Conservation (phyloP, 2,797 vertebrate species). For the Erethizon dorsatum region DNA sequence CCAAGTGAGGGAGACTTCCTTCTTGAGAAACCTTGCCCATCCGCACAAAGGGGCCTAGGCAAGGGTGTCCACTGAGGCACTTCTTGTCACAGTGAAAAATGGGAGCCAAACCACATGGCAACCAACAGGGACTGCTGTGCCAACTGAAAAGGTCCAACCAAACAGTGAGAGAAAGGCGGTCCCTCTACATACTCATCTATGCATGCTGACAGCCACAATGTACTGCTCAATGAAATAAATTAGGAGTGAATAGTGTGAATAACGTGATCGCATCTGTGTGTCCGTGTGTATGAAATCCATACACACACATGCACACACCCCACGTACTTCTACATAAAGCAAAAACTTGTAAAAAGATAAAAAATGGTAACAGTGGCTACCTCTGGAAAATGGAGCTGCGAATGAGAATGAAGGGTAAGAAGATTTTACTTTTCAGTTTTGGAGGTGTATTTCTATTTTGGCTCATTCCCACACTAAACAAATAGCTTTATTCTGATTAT, state of each 20-base stretch:
- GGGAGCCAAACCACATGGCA: neutral
- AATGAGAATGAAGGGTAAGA: neutral
- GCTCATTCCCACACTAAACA: constrained; percentile 9
- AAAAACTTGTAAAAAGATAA: neutral
- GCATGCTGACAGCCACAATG: neutral
- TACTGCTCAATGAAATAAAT: neutral
- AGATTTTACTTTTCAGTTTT: neutral
- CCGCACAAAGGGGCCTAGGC: neutral
- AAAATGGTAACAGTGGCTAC: neutral
- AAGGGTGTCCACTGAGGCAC: neutral
- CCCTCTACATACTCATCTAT: too few relatives aligned
- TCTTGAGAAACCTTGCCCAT: neutral
- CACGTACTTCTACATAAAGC: neutral
- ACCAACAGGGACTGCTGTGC: neutral
- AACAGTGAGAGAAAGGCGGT: neutral
- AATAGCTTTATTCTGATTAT: neutral
- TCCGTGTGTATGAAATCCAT: neutral
- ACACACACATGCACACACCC: neutral
- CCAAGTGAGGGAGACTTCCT: neutral
- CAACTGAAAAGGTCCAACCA: neutral
- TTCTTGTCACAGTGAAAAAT: constrained; percentile 12
- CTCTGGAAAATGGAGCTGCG: neutral
- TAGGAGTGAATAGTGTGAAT: neutral
- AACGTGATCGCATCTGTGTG: neutral
- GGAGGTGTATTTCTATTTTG: constrained; percentile 22